A percentile compares a stretch with the other conserved stretches of the same genome.
Conservation (phyloP, 2,113 vertebrate species). For the Cygnus atratus region DNA sequence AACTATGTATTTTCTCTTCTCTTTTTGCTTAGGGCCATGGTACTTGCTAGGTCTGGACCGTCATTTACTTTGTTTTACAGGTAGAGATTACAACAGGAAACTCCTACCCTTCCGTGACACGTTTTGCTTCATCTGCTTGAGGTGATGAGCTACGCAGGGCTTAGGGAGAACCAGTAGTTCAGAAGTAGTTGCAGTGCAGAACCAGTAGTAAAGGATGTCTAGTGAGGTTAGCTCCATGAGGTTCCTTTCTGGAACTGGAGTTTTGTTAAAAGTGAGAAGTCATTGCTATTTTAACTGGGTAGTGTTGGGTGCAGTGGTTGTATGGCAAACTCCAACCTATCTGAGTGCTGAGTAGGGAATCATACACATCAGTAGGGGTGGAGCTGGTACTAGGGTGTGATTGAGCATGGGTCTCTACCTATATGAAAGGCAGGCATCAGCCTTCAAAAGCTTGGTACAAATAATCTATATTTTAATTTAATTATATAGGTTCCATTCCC, state of each 20-base stretch:
- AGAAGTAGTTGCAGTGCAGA: no score
- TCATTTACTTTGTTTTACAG: not conserved
- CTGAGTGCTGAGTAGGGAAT: not conserved
- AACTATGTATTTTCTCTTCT: not conserved
- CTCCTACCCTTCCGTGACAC: not conserved
- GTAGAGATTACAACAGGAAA: not conserved
- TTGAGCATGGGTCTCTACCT: not conserved
- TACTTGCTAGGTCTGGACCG: not conserved
- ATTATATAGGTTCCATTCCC: not conserved
- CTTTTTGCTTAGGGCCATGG: not conserved
- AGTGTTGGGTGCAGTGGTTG: not conserved
- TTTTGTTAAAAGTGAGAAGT: not conserved
- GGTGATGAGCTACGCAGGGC: not conserved
- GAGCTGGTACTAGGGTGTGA: not conserved
- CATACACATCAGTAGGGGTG: fast-evolving
- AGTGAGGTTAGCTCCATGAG: no score
- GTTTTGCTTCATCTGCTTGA: not conserved
- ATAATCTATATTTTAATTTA: not conserved
- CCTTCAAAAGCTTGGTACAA: not conserved
- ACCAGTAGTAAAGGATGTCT: no score
- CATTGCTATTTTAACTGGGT: not conserved
- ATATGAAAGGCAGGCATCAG: not conserved
- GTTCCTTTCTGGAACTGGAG: not conserved
- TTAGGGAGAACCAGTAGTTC: not conserved
- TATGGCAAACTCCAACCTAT: not conserved